Evolutionary conservation across 2,113 vertebrate species (phyloP).

Genomic region (Deroptyus accipitrinus): DNA sequence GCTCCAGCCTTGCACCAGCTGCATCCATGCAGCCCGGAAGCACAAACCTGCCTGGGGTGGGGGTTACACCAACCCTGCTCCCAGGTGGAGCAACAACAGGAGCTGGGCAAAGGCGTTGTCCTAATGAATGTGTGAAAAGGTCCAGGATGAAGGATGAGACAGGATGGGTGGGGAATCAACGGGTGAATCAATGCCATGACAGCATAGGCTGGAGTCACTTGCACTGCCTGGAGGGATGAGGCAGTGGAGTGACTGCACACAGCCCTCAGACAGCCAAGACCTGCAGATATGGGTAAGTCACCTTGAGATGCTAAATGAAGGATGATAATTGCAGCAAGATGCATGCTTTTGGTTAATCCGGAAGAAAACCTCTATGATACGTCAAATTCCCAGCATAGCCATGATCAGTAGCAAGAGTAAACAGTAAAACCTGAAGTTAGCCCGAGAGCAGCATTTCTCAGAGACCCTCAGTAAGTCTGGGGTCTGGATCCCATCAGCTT

Average conservation of each 20-base stretch:
- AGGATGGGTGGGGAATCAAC: constrained; percentile 19
- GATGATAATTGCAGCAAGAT: background rate
- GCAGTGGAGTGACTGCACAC: background rate
- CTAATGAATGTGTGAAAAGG: background rate
- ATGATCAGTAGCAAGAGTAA: rapidly evolving
- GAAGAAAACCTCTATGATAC: background rate
- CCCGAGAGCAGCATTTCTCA: background rate
- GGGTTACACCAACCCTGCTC: background rate
- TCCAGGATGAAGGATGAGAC: background rate
- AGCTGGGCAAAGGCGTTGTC: background rate
- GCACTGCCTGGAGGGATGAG: background rate
- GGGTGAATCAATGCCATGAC: constrained; percentile 18
- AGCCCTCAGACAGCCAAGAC: background rate
- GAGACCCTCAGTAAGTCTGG: background rate
- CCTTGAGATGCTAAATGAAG: constrained; percentile 25
- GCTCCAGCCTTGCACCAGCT: background rate
- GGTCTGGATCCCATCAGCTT: background rate
- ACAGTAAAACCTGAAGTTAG: background rate
- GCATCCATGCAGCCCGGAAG: background rate
- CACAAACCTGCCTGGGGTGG: rapidly evolving
- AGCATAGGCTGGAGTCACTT: background rate
- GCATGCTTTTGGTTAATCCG: constrained; percentile 7
- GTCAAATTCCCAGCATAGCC: rapidly evolving
- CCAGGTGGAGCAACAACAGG: background rate
- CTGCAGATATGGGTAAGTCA: background rate